Percentiles rank a stretch among this genome's conserved stretches.
Conservation (phyloP, 2,888 invertebrate species). For the Amiota communis region DNA sequence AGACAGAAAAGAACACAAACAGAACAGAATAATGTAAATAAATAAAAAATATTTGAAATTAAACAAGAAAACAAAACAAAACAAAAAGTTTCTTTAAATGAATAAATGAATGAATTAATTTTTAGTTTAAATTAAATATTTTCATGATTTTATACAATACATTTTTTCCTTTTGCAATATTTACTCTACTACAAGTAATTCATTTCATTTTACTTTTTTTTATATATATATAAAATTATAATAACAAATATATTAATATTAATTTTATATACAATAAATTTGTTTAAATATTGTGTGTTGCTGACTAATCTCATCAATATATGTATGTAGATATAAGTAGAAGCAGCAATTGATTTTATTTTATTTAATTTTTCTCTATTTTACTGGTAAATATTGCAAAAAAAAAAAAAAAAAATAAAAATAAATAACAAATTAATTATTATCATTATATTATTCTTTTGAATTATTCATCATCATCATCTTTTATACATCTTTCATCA, state of each 20-base stretch:
- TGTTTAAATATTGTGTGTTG: too few relatives aligned
- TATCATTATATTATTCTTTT: too few relatives aligned
- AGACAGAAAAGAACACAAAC: not conserved
- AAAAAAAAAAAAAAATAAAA: too few relatives aligned
- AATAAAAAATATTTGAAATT: not conserved
- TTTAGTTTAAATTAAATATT: not conserved
- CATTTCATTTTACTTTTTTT: not conserved
- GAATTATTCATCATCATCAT: too few relatives aligned
- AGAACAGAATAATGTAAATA: not conserved
- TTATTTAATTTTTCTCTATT: too few relatives aligned
- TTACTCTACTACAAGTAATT: conserved; percentile 17
- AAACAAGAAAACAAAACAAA: conserved; percentile 7
- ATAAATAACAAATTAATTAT: too few relatives aligned
- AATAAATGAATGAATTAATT: not conserved
- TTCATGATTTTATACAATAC: not conserved
- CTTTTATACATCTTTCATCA: not conserved
- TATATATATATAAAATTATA: conserved; percentile 31
- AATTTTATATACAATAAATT: conserved; percentile 8
- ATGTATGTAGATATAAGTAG: too few relatives aligned
- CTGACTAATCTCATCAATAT: too few relatives aligned
- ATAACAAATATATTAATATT: not conserved
- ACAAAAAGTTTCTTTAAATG: not conserved
- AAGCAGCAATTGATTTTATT: too few relatives aligned
- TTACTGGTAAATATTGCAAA: too few relatives aligned
- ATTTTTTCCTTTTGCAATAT: not conserved